Evolutionary conservation across 2,888 invertebrate genomes (phyloP).

Genomic region (Anagyrus pseudococci): DNA sequence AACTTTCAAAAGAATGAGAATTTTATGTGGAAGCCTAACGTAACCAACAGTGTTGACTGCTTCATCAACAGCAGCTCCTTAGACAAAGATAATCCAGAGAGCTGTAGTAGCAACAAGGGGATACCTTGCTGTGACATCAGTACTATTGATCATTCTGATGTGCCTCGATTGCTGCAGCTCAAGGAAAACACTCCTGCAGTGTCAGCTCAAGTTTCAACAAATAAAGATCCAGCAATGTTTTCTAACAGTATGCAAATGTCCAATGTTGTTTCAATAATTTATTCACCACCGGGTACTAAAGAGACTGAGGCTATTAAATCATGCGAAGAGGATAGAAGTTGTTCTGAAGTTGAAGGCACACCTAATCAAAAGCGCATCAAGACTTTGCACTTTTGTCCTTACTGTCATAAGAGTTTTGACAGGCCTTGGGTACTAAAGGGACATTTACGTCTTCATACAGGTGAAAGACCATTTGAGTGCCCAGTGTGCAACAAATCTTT

Average conservation of each 20-base stretch:
- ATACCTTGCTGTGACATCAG: not conserved
- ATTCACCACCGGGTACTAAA: slow-evolving; percentile 22
- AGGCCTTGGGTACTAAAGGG: slow-evolving; percentile 76
- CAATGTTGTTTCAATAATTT: slow-evolving; percentile 31
- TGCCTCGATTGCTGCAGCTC: slow-evolving; percentile 23
- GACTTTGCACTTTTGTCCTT: slow-evolving; percentile 65
- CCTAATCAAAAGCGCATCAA: slow-evolving; percentile 57
- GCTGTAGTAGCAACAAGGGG: not conserved
- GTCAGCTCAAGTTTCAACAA: no score
- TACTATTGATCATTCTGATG: not conserved
- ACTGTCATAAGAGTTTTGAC: slow-evolving; percentile 73
- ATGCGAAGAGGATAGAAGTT: slow-evolving; percentile 29
- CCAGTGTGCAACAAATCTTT: slow-evolving; percentile 72
- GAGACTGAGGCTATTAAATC: slow-evolving; percentile 38
- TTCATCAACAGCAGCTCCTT: slow-evolving; percentile 22
- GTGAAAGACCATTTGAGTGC: slow-evolving; percentile 74
- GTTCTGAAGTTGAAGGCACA: slow-evolving; percentile 38
- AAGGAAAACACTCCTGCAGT: slow-evolving; percentile 17
- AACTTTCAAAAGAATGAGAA: slow-evolving; percentile 45
- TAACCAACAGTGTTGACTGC: slow-evolving; percentile 24
- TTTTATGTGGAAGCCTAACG: slow-evolving; percentile 36
- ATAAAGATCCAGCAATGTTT: not conserved
- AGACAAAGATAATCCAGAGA: not conserved
- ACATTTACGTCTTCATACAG: slow-evolving; percentile 73
- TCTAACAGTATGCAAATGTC: slow-evolving; percentile 16